Evolutionary conservation across 35 echinoderm and acorn worm species (phyloP).

Genomic region (Anneissia japonica): DNA sequence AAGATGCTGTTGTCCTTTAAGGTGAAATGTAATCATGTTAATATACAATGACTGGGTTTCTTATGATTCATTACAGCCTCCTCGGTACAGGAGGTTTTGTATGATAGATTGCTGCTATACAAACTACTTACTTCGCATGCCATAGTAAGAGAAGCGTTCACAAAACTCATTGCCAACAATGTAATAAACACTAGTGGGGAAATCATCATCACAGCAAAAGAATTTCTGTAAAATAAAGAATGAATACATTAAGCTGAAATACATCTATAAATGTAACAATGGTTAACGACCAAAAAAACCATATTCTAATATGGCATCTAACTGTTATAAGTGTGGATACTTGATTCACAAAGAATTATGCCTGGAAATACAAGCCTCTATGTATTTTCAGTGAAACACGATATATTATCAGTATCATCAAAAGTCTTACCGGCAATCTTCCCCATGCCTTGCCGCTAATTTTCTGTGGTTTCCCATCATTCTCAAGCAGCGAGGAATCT

Average conservation of each 20-base stretch:
- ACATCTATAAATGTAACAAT: too few species aligned
- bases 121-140: slow-evolving; percentile 71
- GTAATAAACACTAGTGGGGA: slow-evolving; percentile 74
- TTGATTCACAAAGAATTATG: too few species aligned
- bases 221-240: slow-evolving; percentile 55
- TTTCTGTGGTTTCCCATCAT: background rate
- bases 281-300: too few species aligned
- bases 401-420: too few species aligned
- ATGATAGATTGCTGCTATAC: background rate
- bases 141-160: slow-evolving; percentile 94
- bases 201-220: slow-evolving; percentile 43
- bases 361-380: too few species aligned
- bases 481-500: background rate
- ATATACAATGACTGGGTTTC: background rate
- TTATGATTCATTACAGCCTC: background rate
- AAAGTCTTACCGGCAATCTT: background rate
- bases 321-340: too few species aligned
- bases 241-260: background rate
- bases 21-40: background rate
- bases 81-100: background rate
- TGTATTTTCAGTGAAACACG: too few species aligned
- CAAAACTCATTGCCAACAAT: slow-evolving; percentile 96
- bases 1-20: background rate
- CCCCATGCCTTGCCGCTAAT: background rate
- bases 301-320: too few species aligned